Evolutionary conservation across 2,888 invertebrate genomes (phyloP), one percentile per base, ranked within the genome.

Genomic region (Phytoseiulus persimilis): DNA sequence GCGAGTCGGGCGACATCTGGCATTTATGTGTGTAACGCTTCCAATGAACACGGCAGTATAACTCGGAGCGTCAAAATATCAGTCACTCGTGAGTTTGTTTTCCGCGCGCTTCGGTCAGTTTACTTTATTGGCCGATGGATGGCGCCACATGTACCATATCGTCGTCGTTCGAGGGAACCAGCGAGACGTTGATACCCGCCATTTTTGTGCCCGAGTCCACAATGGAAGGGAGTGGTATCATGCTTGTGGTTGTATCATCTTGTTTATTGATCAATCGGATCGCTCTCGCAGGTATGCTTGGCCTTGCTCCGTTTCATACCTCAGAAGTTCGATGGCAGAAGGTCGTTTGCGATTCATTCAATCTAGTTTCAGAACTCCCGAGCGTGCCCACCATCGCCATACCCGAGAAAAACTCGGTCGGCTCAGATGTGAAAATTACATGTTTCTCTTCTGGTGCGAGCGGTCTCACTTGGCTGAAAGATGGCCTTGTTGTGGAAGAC

Each of bases 81-180:
- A 32, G 87, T 87, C 1, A 32, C 45, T n/a, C 18, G 33, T 87
- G 33, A 87, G 83, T 33, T 45, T 33, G 33, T 32, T 33, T 87
- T 45, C 6, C 9, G 39, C 87, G 87, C 87, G 6, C 39, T 6
- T 23, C 33, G 9, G n/a, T 9, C 9, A 33, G 87, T 87, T 33
- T 32, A 11, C 6, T 18, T 87, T 33, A 87, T 39, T 87, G 32
- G 87, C 87, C 87, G 87, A 87, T n/a, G 87, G 87, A 32, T 87
- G 87, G 32, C 87, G 32, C 87, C 87, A 87, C 87, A 87, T 87
- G 87, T 87, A 87, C 87, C 87, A 18, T n/a, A 23, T 23, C 18
- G 65, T 28, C 28, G 65, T 65, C 28, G 2, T 1, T 65, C n/a
- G n/a, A 65, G 23, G 28, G 65, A 14, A 65, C 5, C 65, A 65